Evolutionary conservation across 2,797 vertebrate species (phyloP), one percentile per base, ranked within the genome.

Genomic region (Artibeus jamaicensis): DNA sequence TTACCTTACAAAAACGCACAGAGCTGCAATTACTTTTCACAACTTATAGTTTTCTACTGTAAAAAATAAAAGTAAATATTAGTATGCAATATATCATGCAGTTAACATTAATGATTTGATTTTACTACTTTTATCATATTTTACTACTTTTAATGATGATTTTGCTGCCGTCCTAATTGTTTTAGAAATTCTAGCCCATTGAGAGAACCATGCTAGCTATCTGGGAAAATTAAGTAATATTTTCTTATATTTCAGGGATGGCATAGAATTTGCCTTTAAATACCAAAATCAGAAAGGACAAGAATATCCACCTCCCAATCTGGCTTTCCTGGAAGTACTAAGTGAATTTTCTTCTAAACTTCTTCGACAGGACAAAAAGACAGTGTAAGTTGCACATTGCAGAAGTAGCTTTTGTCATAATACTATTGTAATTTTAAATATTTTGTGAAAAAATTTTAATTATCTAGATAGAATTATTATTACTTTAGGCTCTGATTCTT

Each of bases 261-360:
- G 99, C 84, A 99, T 99, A 96, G 99, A 99, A 98, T 99, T 99
- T 99, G 99, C 99, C 44, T 99, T 99, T 97, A 99, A 99, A 98
- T 99, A 99, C 96, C 99, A 99, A 98, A 99, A 99, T 98, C 99
- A 99, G 92, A 99, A 99, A 98, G 99, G 99, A 98, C 98, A 99
- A 86, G 99, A 99, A 97, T 99, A 99, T 95, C 99, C 99, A 78
- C 99, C 99, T 78, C 98, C 99, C 86, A 99, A 99, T 97, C 98
- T 99, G 98, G 99, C 99, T 97, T 99, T 99, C 98, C 99, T 99
- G 85, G 99, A 99, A 98, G 99, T 99, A 82, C 98, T 99, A 44
- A 99, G 99, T 96, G 99, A 99, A 98, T 99, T 99, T 98, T 99
- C 99, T 86, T 99, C 99, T 91, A 99, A 99, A 98, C 99, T 99